These are phyloP conservation scores for Beaufortia kweichowensis DNA, from an alignment of 2,113 vertebrate genomes.

Conservation along the genomic window DNA sequence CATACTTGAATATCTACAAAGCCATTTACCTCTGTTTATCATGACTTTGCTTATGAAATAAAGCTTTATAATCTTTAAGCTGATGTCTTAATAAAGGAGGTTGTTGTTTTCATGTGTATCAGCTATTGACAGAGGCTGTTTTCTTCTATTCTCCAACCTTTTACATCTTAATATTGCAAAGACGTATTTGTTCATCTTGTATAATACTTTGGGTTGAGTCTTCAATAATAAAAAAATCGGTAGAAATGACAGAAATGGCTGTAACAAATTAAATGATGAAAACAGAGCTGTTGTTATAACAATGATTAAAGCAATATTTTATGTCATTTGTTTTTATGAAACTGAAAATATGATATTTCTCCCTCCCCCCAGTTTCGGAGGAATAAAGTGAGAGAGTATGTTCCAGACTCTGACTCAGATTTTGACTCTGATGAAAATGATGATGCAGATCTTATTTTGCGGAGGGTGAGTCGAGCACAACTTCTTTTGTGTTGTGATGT, in stretches of 20 bases:
- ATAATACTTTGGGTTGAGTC: no score
- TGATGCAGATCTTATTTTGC: slow-evolving; percentile 60
- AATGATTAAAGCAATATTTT: no score
- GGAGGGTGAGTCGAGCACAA: slow-evolving; percentile 61
- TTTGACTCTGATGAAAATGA: slow-evolving; percentile 60
- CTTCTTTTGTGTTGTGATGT: background rate
- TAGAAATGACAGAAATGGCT: no score
- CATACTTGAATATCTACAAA: background rate
- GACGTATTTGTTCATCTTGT: no score
- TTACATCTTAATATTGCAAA: no score
- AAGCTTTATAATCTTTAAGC: background rate
- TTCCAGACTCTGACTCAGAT: slow-evolving; percentile 63
- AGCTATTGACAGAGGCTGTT: no score
- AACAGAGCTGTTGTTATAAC: no score
- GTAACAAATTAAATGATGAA: no score
- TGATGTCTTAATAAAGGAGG: background rate
- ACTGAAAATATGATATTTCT: background rate
- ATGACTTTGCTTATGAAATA: background rate
- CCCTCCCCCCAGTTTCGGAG: slow-evolving; percentile 44
- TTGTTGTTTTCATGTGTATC: no score
- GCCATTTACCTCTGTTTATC: background rate
- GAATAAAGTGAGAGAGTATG: slow-evolving; percentile 65
- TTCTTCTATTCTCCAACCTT: no score
- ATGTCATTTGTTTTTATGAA: background rate
- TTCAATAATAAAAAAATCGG: no score